Evolutionary conservation across 2,113 vertebrate species (phyloP).

Genomic region (Phocoena sinus): DNA sequence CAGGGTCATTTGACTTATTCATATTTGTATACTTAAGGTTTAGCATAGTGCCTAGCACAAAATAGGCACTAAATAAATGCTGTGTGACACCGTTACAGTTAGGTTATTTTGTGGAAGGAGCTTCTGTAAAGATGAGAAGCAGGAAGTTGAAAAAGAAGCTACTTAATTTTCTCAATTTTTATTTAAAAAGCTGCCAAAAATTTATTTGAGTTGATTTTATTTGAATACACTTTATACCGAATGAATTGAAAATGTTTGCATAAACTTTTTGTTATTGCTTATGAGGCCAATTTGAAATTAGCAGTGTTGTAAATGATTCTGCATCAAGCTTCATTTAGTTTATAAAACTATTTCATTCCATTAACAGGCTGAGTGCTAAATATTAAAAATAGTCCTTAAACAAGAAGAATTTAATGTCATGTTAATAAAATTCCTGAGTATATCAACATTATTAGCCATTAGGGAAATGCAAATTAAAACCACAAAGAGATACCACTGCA

Average conservation of each 20-base stretch:
- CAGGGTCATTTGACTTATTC: neutral
- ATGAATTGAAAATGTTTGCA: slow-evolving; percentile 19
- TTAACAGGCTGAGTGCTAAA: slow-evolving; percentile 9
- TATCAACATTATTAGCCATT: slow-evolving; percentile 6
- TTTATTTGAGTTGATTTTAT: neutral
- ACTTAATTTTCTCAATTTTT: slow-evolving; percentile 31
- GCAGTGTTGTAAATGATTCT: neutral
- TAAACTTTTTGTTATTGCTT: slow-evolving; percentile 25
- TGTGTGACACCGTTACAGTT: neutral
- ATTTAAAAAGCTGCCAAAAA: slow-evolving; percentile 8
- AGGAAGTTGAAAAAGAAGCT: slow-evolving; percentile 8
- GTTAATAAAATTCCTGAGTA: neutral
- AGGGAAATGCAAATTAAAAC: slow-evolving; percentile 14
- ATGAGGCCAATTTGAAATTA: slow-evolving; percentile 43
- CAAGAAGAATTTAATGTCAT: slow-evolving; percentile 25
- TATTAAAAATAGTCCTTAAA: slow-evolving; percentile 24
- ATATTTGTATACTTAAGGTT: neutral
- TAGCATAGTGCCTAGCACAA: neutral
- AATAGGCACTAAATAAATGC: neutral
- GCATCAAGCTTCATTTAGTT: neutral
- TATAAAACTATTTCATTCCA: slow-evolving; percentile 45
- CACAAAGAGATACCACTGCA: neutral
- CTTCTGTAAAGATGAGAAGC: slow-evolving; percentile 18
- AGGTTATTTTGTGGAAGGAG: slow-evolving; percentile 2
- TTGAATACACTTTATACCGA: slow-evolving; percentile 39